These are phyloP conservation scores for Rhinolophus ferrumequinum DNA, from an alignment of 2,113 vertebrate genomes.

Conservation along the genomic window DNA sequence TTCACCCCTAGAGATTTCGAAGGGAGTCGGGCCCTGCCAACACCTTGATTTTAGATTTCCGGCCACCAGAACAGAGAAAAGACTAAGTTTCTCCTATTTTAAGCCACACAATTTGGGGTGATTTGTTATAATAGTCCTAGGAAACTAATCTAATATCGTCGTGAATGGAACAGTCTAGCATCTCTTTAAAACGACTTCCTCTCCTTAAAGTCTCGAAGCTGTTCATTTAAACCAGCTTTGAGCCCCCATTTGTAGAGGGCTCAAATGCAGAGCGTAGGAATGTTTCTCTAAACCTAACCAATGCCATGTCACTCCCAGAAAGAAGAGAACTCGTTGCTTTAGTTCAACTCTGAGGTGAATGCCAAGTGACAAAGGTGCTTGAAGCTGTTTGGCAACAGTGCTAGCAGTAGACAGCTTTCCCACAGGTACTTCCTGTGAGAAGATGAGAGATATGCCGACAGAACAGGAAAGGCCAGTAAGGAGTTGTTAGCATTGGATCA, in stretches of 20 bases:
- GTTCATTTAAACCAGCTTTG: not conserved
- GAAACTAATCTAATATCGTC: not conserved
- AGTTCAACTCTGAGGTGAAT: not conserved
- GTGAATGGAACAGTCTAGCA: not conserved
- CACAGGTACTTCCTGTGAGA: not conserved
- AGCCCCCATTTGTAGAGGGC: not conserved
- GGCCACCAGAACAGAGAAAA: not conserved
- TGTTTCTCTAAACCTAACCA: not conserved
- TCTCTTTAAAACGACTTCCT: not conserved
- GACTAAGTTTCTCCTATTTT: not conserved
- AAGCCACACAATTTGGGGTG: not conserved
- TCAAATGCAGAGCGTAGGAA: not conserved
- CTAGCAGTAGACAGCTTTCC: not conserved
- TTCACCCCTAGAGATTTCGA: not conserved
- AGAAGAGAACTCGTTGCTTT: not conserved
- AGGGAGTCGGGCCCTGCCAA: fast-evolving
- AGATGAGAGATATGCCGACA: not conserved
- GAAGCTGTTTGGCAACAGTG: not conserved
- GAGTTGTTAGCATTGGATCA: not conserved
- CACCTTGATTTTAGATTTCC: not conserved
- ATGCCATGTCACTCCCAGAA: not conserved
- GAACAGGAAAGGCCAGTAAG: not conserved
- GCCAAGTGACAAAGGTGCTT: not conserved
- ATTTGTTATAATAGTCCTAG: not conserved
- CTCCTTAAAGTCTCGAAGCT: not conserved